A percentile compares a stretch with the other conserved stretches of the same genome.
Evolutionary conservation across 2,888 invertebrate genomes (phyloP).

Genomic region (Allacma fusca): DNA sequence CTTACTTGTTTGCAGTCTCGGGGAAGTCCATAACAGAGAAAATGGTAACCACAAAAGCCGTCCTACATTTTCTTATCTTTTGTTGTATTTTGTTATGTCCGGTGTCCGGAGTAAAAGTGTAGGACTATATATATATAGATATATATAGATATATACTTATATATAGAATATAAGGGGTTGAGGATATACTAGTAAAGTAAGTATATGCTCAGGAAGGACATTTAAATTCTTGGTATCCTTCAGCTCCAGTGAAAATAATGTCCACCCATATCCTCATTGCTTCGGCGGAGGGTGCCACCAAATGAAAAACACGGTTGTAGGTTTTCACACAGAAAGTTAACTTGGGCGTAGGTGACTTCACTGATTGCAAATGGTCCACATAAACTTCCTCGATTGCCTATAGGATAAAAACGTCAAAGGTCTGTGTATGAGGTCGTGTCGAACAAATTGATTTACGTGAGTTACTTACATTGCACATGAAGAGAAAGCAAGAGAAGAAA

Average conservation of each 20-base stretch:
- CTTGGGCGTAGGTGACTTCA: slow-evolving; percentile 88
- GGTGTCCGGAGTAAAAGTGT: neutral
- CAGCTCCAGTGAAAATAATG: slow-evolving; percentile 90
- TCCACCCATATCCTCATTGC: slow-evolving; percentile 97
- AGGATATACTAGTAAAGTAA: neutral
- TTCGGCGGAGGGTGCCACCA: slow-evolving; percentile 93
- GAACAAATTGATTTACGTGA: slow-evolving; percentile 58
- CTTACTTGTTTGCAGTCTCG: no score
- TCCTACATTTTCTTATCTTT: no score
- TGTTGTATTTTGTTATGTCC: neutral
- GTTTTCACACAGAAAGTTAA: slow-evolving; percentile 96
- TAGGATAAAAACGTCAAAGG: slow-evolving; percentile 54
- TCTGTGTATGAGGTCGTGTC: slow-evolving; percentile 27
- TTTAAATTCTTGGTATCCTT: slow-evolving; percentile 81
- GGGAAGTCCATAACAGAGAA: no score
- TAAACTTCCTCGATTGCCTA: slow-evolving; percentile 97
- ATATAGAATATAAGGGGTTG: neutral
- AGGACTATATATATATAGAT: neutral
- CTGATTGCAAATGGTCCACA: slow-evolving; percentile 90
- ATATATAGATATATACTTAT: slow-evolving; percentile 4
- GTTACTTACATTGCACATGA: slow-evolving; percentile 31
- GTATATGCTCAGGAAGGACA: slow-evolving; percentile 58
- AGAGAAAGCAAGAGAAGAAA: neutral
- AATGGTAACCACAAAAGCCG: no score
- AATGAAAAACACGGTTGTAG: slow-evolving; percentile 83